Base-by-base conservation (phyloP, 2,888 invertebrate genomes). In the Lagria hirta region DNA sequence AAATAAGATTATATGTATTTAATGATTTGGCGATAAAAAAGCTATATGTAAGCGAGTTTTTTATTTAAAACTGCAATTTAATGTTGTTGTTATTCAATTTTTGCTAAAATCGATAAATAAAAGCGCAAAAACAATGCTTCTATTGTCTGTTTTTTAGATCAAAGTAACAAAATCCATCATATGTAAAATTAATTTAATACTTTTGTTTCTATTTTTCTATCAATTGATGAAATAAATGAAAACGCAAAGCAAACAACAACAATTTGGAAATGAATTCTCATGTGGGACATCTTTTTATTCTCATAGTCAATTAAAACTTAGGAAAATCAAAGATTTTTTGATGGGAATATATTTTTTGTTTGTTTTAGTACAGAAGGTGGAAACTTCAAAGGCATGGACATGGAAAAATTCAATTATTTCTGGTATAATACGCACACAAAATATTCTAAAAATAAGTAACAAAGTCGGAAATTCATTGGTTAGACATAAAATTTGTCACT, bases 341-440 rank as follows among this genome's bases (percentile, higher is more conserved):
- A 13, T 6, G 4, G 10, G 13, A 21, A 21, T 12, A 15, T 13
- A 21, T 21, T 33, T 15, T 33, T 33, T 20, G 13, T 21, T 21
- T 10, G 14, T 20, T 33, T 18, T 33, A 16, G 28, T 4, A 15
- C 2, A 15, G 28, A 28, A 28, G 16, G 5, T 8, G 27, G 1
- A 8, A 16, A 12, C 10, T 5, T 38, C 22, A 17, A n/a, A 12
- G 13, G 27, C 41, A 41, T 21, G 22, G 11, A 34, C 21, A 27
- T 14, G 34, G 16, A 34, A 33, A 27, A 28, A 21, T 33, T 17
- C 30, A 30, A 41, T 42, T 34, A 42, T 16, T 34, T 36, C 14
- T 26, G 28, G 42, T 34, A 34, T 42, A 34, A 34, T 10, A 11
- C 34, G 28, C n/a, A 3, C 28, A 27, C 28, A 21, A 26, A 40